phyloP scores from a whole-genome alignment of 2,113 vertebrate species.

The Zosterops pallidus region DNA sequence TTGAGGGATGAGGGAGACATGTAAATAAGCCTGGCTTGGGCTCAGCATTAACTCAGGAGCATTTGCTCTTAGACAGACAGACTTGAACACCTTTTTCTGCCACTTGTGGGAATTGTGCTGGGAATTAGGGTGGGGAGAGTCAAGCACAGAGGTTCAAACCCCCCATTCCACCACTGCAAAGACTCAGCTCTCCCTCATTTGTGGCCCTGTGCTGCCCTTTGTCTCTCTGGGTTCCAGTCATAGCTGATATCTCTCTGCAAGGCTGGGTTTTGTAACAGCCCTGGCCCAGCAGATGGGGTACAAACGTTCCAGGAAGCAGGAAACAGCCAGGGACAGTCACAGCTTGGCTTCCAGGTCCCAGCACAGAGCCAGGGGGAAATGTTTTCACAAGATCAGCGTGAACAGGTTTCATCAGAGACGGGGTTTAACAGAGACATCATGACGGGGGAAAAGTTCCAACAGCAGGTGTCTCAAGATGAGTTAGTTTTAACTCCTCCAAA shows the following conservation, averaged over 20 bases:
- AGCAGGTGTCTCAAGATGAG: background rate
- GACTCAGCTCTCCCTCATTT: background rate
- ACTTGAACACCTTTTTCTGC: background rate
- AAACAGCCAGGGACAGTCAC: background rate
- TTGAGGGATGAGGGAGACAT: background rate
- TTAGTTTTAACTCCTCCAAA: background rate
- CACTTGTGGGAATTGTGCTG: background rate
- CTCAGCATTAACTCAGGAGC: background rate
- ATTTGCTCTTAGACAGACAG: background rate
- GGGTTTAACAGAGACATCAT: background rate
- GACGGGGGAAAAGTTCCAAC: background rate
- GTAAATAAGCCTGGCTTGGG: background rate
- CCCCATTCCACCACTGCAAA: background rate
- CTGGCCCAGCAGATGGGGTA: background rate
- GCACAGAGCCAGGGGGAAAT: background rate
- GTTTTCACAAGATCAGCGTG: background rate
- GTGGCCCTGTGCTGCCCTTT: background rate
- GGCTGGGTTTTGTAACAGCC: background rate
- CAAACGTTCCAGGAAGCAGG: background rate
- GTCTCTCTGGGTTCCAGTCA: background rate
- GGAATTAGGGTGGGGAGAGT: accelerated
- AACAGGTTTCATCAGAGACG: background rate
- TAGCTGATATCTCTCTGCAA: background rate
- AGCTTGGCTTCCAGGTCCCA: background rate
- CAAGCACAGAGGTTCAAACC: background rate